Evolutionary conservation across 1,140 invertebrate genomes (phyloP).

Genomic region (Delia radicum): DNA sequence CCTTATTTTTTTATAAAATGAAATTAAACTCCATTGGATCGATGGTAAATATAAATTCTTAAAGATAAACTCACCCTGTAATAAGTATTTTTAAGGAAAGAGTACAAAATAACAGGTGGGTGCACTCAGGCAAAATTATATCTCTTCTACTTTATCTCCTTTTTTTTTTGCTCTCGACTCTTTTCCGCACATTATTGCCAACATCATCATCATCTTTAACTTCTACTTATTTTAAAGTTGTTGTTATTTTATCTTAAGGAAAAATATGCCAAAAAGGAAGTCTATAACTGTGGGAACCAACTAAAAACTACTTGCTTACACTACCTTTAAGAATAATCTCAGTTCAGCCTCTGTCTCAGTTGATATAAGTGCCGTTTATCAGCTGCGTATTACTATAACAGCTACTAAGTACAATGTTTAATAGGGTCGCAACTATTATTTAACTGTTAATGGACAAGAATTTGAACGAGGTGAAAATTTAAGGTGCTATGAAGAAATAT

Average conservation of each 20-base stretch:
- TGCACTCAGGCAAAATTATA: slow-evolving; percentile 6
- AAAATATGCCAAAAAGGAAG: slow-evolving; percentile 18
- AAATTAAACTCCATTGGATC: too few species aligned
- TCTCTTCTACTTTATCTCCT: neutral
- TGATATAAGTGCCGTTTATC: neutral
- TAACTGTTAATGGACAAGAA: too few species aligned
- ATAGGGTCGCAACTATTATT: too few species aligned
- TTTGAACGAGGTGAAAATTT: too few species aligned
- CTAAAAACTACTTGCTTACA: neutral
- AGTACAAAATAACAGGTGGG: slow-evolving; percentile 25
- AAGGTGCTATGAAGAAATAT: too few species aligned
- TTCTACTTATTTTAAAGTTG: neutral
- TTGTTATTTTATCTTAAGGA: neutral
- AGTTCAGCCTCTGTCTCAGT: neutral
- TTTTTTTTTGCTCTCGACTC: too few species aligned
- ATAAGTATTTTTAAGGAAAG: neutral
- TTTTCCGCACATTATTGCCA: neutral
- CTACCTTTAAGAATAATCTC: slow-evolving; percentile 9
- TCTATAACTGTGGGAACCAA: slow-evolving; percentile 21
- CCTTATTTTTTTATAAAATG: too few species aligned
- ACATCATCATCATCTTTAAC: neutral
- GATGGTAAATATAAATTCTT: too few species aligned
- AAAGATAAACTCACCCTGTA: slow-evolving; percentile 19
- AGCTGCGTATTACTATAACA: neutral
- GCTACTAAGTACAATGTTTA: too few species aligned